Percentiles rank a stretch among this genome's conserved stretches.
Evolutionary conservation across 2,113 vertebrate genomes (phyloP).

Genomic region (Tetrao urogallus): DNA sequence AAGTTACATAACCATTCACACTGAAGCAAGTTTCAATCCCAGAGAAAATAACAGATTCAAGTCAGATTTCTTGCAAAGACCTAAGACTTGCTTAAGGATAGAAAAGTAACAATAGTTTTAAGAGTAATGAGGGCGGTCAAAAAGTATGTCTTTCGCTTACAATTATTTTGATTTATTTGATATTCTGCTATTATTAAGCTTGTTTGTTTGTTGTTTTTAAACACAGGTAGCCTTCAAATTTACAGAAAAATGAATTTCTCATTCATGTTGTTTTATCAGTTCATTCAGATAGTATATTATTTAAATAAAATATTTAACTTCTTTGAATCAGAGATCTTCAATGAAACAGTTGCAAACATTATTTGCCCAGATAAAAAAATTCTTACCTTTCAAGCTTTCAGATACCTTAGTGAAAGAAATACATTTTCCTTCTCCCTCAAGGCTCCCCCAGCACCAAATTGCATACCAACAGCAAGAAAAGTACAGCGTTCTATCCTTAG

Average conservation of each 20-base stretch:
- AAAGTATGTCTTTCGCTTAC: background rate
- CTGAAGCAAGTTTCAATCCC: background rate
- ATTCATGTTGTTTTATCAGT: background rate
- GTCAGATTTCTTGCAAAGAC: background rate
- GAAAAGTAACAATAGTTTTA: background rate
- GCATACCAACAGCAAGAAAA: background rate
- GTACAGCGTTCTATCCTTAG: background rate
- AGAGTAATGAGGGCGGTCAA: background rate
- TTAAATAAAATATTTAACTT: background rate
- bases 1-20: background rate
- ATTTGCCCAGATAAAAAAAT: background rate
- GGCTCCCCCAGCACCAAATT: background rate
- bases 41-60: background rate
- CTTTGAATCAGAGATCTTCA: background rate
- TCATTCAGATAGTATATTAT: background rate
- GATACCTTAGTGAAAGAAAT: background rate
- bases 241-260: background rate
- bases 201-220: too few relatives aligned
- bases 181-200: background rate
- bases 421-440: background rate
- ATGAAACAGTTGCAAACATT: background rate
- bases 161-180: background rate
- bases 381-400: background rate
- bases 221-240: background rate
- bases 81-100: background rate